A percentile compares a stretch with the other conserved stretches of the same genome.
These are phyloP conservation scores for Eudyptes chrysolophus DNA, from an alignment of 2,113 vertebrate species.

Conservation along the genomic window DNA sequence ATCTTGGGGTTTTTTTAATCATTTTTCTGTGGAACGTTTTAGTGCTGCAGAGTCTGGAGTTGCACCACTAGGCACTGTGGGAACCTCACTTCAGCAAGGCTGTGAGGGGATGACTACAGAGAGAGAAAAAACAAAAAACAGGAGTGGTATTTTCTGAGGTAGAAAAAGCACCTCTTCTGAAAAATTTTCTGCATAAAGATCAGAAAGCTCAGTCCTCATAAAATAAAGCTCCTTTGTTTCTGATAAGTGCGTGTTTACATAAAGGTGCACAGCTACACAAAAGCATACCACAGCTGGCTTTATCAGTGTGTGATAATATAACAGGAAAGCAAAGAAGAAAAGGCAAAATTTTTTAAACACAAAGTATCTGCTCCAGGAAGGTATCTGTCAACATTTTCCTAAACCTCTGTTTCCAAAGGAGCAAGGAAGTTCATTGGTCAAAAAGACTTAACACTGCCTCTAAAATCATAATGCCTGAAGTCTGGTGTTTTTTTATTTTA, in stretches of 20 bases:
- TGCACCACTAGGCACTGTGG: background rate
- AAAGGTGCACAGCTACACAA: background rate
- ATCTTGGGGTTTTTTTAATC: background rate
- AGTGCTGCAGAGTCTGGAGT: background rate
- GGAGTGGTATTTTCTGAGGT: background rate
- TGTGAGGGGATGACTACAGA: background rate
- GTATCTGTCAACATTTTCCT: background rate
- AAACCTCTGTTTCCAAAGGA: background rate
- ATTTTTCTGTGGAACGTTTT: background rate
- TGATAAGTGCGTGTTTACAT: background rate
- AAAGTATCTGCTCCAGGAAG: background rate
- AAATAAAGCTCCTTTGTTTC: background rate
- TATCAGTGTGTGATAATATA: background rate
- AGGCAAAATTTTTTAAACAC: background rate
- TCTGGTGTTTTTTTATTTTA: background rate
- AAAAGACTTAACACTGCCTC: background rate
- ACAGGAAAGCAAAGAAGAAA: background rate
- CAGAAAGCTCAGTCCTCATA: background rate
- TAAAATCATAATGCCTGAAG: background rate
- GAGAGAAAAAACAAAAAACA: background rate
- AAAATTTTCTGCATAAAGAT: background rate
- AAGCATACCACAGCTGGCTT: background rate
- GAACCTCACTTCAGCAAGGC: background rate
- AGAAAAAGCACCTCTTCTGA: background rate
- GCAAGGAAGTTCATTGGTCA: background rate